phyloP scores from a whole-genome alignment of 2,113 vertebrate species.

The Phrynocephalus versicolor region DNA sequence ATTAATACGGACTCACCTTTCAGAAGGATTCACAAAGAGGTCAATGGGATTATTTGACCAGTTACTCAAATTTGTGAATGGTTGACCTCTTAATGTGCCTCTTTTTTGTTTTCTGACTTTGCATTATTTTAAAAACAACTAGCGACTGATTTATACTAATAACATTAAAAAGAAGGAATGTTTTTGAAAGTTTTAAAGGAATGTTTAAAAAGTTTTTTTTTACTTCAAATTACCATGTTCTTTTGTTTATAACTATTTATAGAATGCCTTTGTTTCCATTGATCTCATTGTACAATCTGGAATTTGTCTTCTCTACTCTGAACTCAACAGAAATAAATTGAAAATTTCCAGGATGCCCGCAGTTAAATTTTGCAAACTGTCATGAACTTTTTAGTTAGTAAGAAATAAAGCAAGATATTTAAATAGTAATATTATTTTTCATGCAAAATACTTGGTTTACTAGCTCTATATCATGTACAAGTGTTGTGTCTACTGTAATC shows the following conservation, averaged over 20 bases:
- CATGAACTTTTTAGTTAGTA: no score
- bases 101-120: background rate
- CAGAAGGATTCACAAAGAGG: background rate
- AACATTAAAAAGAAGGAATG: background rate
- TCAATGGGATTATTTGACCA: conserved; percentile 5
- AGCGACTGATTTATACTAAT: conserved; percentile 21
- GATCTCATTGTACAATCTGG: background rate
- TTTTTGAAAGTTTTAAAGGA: background rate
- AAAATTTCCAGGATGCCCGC: background rate
- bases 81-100: background rate
- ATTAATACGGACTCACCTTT: conserved; percentile 9
- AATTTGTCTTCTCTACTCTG: background rate
- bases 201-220: background rate
- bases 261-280: conserved; percentile 20
- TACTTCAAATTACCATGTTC: background rate
- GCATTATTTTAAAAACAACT: background rate
- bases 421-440: no score
- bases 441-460: background rate
- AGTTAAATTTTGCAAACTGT: background rate
- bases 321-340: conserved; percentile 1
- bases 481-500: background rate
- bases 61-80: background rate
- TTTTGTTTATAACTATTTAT: conserved; percentile 9
- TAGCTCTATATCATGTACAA: background rate
- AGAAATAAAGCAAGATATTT: no score